Evolutionary conservation across 2,797 vertebrate species (phyloP).

Genomic region (Neosalanx taihuensis): DNA sequence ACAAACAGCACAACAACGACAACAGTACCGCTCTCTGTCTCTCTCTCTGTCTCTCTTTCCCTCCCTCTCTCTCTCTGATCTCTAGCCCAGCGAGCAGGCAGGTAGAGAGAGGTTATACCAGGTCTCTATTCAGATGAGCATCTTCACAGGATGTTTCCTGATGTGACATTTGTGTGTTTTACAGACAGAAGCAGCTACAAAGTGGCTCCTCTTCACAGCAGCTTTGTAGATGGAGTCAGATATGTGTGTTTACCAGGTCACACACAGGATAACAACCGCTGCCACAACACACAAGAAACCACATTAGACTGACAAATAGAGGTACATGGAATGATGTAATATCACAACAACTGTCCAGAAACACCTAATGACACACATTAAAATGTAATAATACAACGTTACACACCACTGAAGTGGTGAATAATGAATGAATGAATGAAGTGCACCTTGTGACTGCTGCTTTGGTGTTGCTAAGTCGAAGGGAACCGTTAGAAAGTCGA

Average conservation of each 20-base stretch:
- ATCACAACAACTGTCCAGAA: background rate
- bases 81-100: constrained; percentile 9
- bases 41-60: too few relatives aligned
- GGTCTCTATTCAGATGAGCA: constrained; percentile 16
- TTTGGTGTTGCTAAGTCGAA: background rate
- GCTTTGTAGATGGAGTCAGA: background rate
- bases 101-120: constrained; percentile 1
- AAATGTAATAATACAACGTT: background rate
- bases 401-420: too few relatives aligned
- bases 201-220: background rate
- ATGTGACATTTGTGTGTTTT: constrained; percentile 13
- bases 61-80: constrained; percentile 3
- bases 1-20: constrained; percentile 11
- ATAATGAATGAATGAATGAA: too few relatives aligned
- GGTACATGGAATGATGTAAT: background rate
- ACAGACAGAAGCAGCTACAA: background rate
- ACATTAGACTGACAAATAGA: background rate
- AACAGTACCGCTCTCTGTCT: background rate
- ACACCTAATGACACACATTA: background rate
- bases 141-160: constrained; percentile 17
- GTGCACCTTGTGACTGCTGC: too few relatives aligned
- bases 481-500: background rate
- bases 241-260: background rate
- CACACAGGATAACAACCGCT: background rate
- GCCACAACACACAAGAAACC: background rate